These are phyloP conservation scores for Cyprinodon brontotheroides DNA, from an alignment of 2,113 vertebrate genomes.

Conservation along the genomic window DNA sequence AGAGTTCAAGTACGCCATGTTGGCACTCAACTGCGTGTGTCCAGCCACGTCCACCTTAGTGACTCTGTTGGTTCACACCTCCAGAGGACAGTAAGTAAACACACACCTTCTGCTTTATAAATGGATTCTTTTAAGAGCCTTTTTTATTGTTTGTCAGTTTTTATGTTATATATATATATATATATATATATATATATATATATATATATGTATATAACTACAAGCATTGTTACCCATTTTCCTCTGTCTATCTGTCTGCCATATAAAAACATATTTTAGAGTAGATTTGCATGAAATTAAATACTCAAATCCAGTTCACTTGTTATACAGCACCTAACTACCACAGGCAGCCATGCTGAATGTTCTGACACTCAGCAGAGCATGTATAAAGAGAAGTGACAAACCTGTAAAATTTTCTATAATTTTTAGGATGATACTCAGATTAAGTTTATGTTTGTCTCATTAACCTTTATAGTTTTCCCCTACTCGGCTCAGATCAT, in stretches of 20 bases:
- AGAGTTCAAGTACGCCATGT: slow-evolving; percentile 98
- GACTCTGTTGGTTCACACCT: slow-evolving; percentile 96
- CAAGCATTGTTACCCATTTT: not conserved
- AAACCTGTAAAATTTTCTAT: too few species aligned
- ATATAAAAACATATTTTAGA: not conserved
- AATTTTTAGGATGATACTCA: not conserved
- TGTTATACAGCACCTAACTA: too few species aligned
- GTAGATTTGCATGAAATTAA: not conserved
- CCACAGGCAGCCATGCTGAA: too few species aligned
- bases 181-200: too few species aligned
- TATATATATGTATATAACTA: too few species aligned
- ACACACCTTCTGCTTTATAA: not conserved
- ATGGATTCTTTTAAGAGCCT: too few species aligned
- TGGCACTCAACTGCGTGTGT: slow-evolving; percentile 97
- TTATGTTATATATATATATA: too few species aligned
- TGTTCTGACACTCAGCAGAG: not conserved
- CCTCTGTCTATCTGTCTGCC: not conserved
- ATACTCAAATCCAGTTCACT: too few species aligned
- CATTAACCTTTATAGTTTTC: not conserved
- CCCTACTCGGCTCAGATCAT: not conserved
- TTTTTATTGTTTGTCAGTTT: too few species aligned
- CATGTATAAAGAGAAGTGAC: too few species aligned
- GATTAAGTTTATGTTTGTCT: not conserved
- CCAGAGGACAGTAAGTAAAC: slow-evolving; percentile 96
- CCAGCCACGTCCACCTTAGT: slow-evolving; percentile 98